Evolutionary conservation across 2,797 vertebrate species (phyloP).

Genomic region (Cyprinella venusta): DNA sequence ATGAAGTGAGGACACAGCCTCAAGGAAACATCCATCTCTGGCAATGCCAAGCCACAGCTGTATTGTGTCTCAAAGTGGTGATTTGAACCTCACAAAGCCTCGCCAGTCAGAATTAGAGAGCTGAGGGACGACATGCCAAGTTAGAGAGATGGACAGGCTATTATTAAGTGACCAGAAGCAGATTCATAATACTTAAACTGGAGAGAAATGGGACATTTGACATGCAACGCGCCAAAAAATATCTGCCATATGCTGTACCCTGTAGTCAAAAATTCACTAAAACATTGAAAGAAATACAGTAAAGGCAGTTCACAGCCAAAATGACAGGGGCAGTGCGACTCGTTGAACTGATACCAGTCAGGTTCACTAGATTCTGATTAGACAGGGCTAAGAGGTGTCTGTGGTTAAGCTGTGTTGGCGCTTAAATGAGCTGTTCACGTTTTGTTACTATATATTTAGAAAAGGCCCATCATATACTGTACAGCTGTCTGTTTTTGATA

Average conservation of each 20-base stretch:
- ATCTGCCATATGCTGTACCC: neutral
- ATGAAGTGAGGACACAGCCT: conserved; percentile 24
- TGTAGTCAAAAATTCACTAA: neutral
- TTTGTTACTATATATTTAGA: neutral
- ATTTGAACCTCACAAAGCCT: conserved; percentile 49
- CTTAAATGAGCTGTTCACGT: neutral
- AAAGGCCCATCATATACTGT: neutral
- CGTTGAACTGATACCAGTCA: neutral
- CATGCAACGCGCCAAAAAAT: conserved; percentile 35
- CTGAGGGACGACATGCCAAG: conserved; percentile 30
- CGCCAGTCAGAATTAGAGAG: conserved; percentile 35
- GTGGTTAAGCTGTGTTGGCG: neutral
- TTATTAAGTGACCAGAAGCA: conserved; percentile 43
- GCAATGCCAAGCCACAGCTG: conserved; percentile 59
- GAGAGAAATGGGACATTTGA: conserved; percentile 16
- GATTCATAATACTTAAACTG: conserved; percentile 19
- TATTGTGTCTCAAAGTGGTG: conserved; percentile 58
- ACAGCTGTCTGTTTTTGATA: neutral
- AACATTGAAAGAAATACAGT: neutral
- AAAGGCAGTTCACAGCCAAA: conserved; percentile 7
- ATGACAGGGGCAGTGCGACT: conserved; percentile 44
- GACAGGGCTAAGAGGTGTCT: neutral
- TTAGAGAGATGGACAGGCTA: conserved; percentile 36
- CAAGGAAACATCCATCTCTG: conserved; percentile 34
- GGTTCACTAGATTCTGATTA: neutral